Evolutionary conservation across 2,888 invertebrate genomes (phyloP), one percentile per base, ranked within the genome.

Genomic region (Emesis russula): DNA sequence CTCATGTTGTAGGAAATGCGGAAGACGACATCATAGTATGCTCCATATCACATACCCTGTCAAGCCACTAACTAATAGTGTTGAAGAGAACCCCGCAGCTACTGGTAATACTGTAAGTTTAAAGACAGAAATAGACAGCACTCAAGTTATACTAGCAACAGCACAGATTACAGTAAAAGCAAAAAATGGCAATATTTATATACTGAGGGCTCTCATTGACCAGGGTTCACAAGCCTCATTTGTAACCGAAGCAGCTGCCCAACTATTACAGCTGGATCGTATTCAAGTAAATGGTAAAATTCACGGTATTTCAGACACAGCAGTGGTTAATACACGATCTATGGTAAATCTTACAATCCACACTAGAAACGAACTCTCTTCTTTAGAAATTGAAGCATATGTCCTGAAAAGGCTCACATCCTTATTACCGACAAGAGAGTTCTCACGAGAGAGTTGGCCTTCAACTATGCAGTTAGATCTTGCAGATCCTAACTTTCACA

Each of bases 211-310:
- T 63, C 79, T 93, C n/a, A 38, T 91, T 33, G 93, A 92, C 81
- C 93, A 78, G 31, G 93, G 92, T 15, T 93, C 93, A 2, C 90
- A 93, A 66, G 93, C 78, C 7, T 89, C 90, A 6, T 92, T 92
- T 68, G 85, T 93, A 1, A 75, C 89, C 0, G 91, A 93, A 81
- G 82, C 78, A 33, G 83, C 87, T 53, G 66, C 86, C 25, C 91
- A 93, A 71, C 15, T 91, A 1, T 58, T 92, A 9, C 76, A 85
- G 41, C 81, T 93, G 25, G 58, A 89, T 13, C 81, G 89, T 11
- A 75, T 41, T 66, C 63, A 87, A 41, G 79, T 89, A 11, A 77
- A 44, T 70, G 92, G 91, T 70, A 93, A 87, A 79, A 82, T 92
- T 31, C 73, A 86, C 83, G 94, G 92, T 58, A 85, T 92, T 18